A percentile compares a stretch with the other conserved stretches of the same genome.
Evolutionary conservation across 2,888 invertebrate genomes (phyloP).

Genomic region (Tribolium freemani): DNA sequence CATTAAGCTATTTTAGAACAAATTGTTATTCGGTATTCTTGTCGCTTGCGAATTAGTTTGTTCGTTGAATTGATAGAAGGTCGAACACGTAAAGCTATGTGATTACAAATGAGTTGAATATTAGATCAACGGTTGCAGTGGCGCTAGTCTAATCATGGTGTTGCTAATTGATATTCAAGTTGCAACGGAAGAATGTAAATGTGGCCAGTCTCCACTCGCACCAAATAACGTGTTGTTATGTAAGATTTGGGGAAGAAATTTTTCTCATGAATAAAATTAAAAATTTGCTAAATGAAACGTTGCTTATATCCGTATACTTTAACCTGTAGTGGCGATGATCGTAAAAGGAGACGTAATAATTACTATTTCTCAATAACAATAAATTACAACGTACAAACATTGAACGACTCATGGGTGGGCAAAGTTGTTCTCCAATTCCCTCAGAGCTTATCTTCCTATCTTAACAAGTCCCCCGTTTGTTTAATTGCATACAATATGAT

Average conservation of each 20-base stretch:
- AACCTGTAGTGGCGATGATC: slow-evolving; percentile 46
- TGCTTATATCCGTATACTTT: slow-evolving; percentile 38
- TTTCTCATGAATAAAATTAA: slow-evolving; percentile 38
- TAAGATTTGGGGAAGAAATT: background rate
- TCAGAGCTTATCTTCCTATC: slow-evolving; percentile 61
- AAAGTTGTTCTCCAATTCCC: slow-evolving; percentile 63
- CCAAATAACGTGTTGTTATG: background rate
- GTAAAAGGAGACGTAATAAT: slow-evolving; percentile 62
- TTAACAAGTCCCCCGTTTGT: slow-evolving; percentile 63
- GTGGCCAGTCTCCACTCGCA: too few relatives aligned
- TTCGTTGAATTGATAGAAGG: slow-evolving; percentile 27
- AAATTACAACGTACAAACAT: slow-evolving; percentile 62
- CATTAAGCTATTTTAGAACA: background rate
- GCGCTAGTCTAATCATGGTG: slow-evolving; percentile 47
- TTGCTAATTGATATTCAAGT: background rate
- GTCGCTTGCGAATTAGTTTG: background rate
- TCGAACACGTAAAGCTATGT: slow-evolving; percentile 3
- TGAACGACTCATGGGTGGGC: slow-evolving; percentile 65
- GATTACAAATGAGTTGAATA: slow-evolving; percentile 25
- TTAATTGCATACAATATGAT: slow-evolving; percentile 59
- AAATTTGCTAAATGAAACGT: slow-evolving; percentile 49
- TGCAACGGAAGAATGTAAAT: slow-evolving; percentile 7
- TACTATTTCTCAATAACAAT: slow-evolving; percentile 64
- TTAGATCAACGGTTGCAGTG: slow-evolving; percentile 43
- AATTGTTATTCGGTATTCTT: slow-evolving; percentile 9